Percentiles rank a stretch among this genome's conserved stretches.
phyloP scores from a whole-genome alignment of 2,888 invertebrate genomes.

The Mythimna ferrago region DNA sequence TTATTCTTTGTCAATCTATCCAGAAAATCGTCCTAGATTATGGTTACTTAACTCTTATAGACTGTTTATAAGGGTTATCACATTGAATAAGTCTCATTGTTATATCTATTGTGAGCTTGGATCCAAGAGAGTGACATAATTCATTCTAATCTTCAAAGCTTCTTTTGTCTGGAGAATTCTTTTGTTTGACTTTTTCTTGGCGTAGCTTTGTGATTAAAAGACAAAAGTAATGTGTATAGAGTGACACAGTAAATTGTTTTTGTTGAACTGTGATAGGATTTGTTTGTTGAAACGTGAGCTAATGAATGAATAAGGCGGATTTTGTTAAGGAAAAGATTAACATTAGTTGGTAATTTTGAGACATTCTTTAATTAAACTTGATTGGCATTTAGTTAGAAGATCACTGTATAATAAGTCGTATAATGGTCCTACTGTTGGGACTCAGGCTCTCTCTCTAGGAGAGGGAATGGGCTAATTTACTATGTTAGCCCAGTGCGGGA shows the following conservation, averaged over 20 bases:
- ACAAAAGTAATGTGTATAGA: conserved; percentile 34
- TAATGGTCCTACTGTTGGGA: too few relatives aligned
- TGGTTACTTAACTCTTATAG: conserved; percentile 44
- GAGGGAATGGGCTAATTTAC: too few relatives aligned
- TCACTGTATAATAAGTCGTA: too few relatives aligned
- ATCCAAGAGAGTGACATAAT: conserved; percentile 54
- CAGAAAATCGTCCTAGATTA: conserved; percentile 20
- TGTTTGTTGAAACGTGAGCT: conserved; percentile 19
- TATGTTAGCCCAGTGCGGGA: too few relatives aligned
- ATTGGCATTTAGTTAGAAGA: neutral
- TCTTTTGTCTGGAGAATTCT: conserved; percentile 47
- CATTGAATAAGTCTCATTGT: conserved; percentile 63
- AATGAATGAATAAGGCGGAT: conserved; percentile 10
- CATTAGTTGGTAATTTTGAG: too few relatives aligned
- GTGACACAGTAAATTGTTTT: conserved; percentile 52
- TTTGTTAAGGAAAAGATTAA: neutral
- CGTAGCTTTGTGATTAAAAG: conserved; percentile 40
- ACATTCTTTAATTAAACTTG: neutral
- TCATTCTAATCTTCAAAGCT: conserved; percentile 61
- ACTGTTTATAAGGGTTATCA: conserved; percentile 48
- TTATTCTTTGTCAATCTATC: conserved; percentile 1
- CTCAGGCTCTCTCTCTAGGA: too few relatives aligned
- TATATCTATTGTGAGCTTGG: conserved; percentile 59
- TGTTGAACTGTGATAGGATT: conserved; percentile 38
- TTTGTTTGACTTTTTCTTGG: conserved; percentile 61